phyloP scores from a whole-genome alignment of 2,113 vertebrate species.

The Cricetomys ansorgei region DNA sequence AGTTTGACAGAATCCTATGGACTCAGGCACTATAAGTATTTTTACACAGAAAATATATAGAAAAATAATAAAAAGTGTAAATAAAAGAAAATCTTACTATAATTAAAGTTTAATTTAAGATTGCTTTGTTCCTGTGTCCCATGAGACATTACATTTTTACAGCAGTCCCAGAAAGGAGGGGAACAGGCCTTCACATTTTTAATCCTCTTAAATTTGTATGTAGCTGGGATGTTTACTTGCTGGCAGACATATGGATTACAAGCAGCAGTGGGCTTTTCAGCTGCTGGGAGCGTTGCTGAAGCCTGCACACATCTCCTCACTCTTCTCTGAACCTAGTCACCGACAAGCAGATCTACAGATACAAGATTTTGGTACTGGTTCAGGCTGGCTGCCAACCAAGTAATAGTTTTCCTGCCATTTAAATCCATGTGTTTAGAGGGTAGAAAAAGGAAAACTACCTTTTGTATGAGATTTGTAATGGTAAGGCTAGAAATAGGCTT shows the following conservation, averaged over 20 bases:
- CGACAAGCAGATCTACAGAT: slow-evolving; percentile 26
- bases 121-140: not conserved
- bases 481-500: not conserved
- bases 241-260: not conserved
- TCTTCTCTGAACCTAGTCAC: not conserved
- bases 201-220: slow-evolving; percentile 9
- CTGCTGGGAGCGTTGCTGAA: slow-evolving; percentile 23
- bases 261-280: not conserved
- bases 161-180: not conserved
- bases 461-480: slow-evolving; percentile 12
- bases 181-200: not conserved
- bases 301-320: not conserved
- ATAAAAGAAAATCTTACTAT: not conserved
- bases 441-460: not conserved
- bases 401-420: slow-evolving; percentile 51
- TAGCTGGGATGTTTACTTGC: not conserved
- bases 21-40: slow-evolving; percentile 8
- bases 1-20: not conserved
- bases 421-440: not conserved
- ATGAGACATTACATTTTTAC: slow-evolving; percentile 16
- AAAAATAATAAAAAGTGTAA: slow-evolving; percentile 5
- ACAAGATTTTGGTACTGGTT: not conserved
- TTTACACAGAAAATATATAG: slow-evolving; percentile 16
- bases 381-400: slow-evolving; percentile 36
- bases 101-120: not conserved